These are phyloP conservation scores for Ceratitis capitata DNA, from an alignment of 1,140 invertebrate species.

Conservation along the genomic window DNA sequence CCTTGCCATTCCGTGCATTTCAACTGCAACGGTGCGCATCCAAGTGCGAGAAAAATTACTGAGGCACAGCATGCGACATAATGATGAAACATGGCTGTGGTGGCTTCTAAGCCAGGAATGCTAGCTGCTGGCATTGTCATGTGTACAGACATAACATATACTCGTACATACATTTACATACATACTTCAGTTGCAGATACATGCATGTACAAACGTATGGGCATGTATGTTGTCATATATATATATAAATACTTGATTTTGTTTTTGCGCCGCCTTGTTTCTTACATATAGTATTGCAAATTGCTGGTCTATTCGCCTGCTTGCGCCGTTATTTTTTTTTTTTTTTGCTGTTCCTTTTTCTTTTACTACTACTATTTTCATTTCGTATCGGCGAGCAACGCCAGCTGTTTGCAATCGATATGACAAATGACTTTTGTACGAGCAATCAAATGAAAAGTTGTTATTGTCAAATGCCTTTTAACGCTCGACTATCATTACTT, in stretches of 20 bases:
- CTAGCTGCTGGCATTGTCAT: not conserved
- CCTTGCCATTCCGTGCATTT: not conserved
- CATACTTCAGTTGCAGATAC: not conserved
- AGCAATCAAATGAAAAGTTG: constrained; percentile 22
- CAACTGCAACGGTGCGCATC: constrained; percentile 19
- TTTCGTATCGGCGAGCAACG: not conserved
- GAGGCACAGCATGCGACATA: constrained; percentile 10
- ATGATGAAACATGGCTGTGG: constrained; percentile 5
- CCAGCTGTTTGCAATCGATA: constrained; percentile 16
- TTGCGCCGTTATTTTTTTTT: not conserved
- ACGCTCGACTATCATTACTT: not conserved
- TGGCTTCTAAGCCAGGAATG: too few species aligned
- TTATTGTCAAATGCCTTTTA: constrained; percentile 32
- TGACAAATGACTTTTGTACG: constrained; percentile 35
- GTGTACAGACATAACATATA: not conserved
- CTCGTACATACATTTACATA: not conserved
- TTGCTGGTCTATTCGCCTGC: too few species aligned
- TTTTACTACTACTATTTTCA: not conserved
- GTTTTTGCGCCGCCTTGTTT: too few species aligned
- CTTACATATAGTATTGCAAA: too few species aligned
- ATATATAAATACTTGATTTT: too few species aligned
- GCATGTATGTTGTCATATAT: not conserved
- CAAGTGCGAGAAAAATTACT: not conserved
- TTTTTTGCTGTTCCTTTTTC: not conserved
- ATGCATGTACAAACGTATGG: not conserved